Evolutionary conservation across 2,888 invertebrate genomes (phyloP), one percentile per base, ranked within the genome.

Genomic region (Drosophila leonis): DNA sequence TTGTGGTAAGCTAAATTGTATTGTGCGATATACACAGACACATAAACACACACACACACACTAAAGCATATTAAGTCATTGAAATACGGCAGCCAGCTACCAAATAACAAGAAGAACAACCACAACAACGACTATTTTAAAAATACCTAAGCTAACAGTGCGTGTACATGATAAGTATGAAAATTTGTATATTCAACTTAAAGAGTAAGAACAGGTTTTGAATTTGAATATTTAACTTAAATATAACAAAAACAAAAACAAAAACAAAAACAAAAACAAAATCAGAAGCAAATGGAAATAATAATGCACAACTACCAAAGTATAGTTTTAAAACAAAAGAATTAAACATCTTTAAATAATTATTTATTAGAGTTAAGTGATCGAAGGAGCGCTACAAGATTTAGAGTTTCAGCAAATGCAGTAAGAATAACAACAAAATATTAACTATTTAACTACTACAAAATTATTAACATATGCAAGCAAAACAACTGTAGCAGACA

Each of bases 71-170:
- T 60, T 60, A 65, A 51, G 65, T 61, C 65, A 73, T 49, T 75
- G 63, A 68, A 69, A 68, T 72, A 59, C 61, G 78, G 76, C 80
- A 63, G 75, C 67, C 80, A 69, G 83, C 81, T 75, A 73, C 62
- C 75, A 75, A 63, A 67, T 65, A 82, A 90, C 76, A 88, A 81
- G 24, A 64, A 66, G 52, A 75, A 82, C 62, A 75, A 78, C 65
- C 68, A 71, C 76, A 85, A 90, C 90, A 90, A 90, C 91, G 91
- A 90, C 91, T 90, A 90, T 91, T 90, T 90, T 90, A 90, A 77
- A 75, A 79, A 68, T 88, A 83, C 33, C 81, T 82, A 84, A 83
- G 80, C 83, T 75, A 75, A 82, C 88, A 80, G 71, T 80, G 88
- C 74, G 75, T 84, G 85, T 83, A 80, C 80, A 75, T 72, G 69